Conservation (phyloP, 1,140 invertebrate species). For the Brachionus plicatilis region DNA sequence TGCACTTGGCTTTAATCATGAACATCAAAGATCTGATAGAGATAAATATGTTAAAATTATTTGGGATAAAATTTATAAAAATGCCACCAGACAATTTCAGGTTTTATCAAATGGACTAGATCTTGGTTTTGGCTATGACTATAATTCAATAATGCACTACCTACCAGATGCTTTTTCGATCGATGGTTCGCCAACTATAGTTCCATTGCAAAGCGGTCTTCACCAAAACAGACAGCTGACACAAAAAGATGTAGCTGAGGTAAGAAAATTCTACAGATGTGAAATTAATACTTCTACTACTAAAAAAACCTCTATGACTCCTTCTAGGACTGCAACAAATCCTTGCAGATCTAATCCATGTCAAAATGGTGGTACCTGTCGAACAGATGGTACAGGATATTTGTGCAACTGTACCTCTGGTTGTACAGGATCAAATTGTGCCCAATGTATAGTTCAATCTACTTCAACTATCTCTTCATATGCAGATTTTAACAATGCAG, state of each 20-base stretch:
- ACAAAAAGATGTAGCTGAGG: background rate
- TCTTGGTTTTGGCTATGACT: constrained; percentile 63
- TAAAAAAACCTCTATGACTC: no score
- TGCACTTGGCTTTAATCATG: constrained; percentile 96
- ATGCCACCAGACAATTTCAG: background rate
- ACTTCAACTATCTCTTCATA: no score
- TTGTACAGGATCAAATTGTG: no score
- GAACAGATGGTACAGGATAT: no score
- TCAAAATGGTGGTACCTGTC: no score
- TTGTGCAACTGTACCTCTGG: no score
- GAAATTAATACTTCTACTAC: no score
- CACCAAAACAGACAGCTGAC: background rate
- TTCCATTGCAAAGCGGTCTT: background rate
- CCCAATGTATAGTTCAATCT: no score
- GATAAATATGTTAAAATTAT: constrained; percentile 63
- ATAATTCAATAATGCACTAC: constrained; percentile 77
- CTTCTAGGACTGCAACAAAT: no score
- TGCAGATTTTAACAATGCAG: background rate
- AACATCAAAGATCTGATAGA: constrained; percentile 91
- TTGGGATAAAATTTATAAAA: background rate
- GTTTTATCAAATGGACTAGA: background rate
- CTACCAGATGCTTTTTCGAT: constrained; percentile 69
- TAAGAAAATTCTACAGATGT: background rate
- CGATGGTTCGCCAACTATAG: constrained; percentile 62
- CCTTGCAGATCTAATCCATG: no score